These are phyloP conservation scores for Leptopilina drosophilae DNA, from an alignment of 2,888 invertebrate genomes.

Conservation along the genomic window DNA sequence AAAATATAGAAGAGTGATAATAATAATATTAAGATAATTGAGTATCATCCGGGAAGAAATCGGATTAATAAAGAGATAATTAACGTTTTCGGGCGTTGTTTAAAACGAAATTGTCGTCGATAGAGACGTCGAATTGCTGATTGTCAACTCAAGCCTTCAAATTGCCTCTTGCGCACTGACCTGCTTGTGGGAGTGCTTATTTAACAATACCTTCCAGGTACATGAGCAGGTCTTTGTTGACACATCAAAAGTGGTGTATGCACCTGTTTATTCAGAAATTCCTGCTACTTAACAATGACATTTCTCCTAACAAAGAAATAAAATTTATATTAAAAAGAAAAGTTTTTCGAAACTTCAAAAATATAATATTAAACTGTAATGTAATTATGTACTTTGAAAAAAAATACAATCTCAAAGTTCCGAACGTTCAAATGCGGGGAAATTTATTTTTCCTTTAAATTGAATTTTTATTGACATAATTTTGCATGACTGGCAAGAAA, in stretches of 20 bases:
- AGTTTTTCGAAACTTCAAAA: too few relatives aligned
- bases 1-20: too few relatives aligned
- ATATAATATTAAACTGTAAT: too few relatives aligned
- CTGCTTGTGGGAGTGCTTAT: conserved; percentile 32
- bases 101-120: background rate
- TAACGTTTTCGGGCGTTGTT: background rate
- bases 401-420: too few relatives aligned
- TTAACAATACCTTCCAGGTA: conserved; percentile 39
- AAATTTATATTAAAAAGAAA: too few relatives aligned
- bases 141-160: conserved; percentile 32
- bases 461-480: too few relatives aligned
- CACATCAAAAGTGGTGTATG: conserved; percentile 28
- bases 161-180: conserved; percentile 37
- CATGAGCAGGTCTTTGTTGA: conserved; percentile 36
- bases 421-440: too few relatives aligned
- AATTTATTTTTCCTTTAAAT: too few relatives aligned
- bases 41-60: background rate
- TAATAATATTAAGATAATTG: too few relatives aligned
- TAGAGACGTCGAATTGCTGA: conserved; percentile 5
- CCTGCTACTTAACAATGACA: background rate
- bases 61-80: background rate
- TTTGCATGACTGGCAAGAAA: too few relatives aligned
- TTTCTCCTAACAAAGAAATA: background rate
- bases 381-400: too few relatives aligned
- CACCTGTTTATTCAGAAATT: conserved; percentile 26